phyloP scores from a whole-genome alignment of 2,113 vertebrate genomes.

The Pachycephala philippinensis region DNA sequence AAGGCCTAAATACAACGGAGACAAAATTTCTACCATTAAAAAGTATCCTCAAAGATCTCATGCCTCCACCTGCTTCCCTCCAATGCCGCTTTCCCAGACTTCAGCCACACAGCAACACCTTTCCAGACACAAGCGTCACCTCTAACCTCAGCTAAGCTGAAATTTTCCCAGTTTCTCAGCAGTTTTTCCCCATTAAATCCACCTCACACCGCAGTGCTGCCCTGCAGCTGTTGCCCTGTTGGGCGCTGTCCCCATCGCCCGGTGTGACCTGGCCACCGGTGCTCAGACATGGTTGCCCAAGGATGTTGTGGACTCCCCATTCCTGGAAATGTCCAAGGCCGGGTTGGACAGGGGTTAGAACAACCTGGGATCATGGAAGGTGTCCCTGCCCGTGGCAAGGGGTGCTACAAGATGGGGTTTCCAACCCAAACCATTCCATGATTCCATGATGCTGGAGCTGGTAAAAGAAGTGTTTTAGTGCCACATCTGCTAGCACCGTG shows the following conservation, averaged over 20 bases:
- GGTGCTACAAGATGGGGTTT: neutral
- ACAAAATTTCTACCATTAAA: neutral
- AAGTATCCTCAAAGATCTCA: neutral
- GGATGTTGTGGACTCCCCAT: neutral
- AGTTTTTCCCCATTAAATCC: neutral
- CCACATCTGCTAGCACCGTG: fast-evolving
- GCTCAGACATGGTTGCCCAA: neutral
- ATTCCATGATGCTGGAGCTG: neutral
- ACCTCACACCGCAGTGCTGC: fast-evolving
- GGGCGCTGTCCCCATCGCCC: neutral
- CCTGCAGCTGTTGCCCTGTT: neutral
- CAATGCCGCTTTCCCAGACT: neutral
- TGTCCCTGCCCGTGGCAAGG: neutral
- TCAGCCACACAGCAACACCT: neutral
- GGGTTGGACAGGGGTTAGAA: neutral
- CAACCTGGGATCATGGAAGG: neutral
- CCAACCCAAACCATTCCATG: neutral
- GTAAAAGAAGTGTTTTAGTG: fast-evolving
- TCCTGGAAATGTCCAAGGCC: neutral
- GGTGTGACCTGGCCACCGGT: fast-evolving
- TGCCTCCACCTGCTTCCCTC: constrained; percentile 12
- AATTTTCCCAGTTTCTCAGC: neutral
- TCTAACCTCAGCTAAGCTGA: neutral
- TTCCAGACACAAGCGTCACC: neutral
- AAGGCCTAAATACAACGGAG: neutral